A percentile compares a stretch with the other conserved stretches of the same genome.
Evolutionary conservation across 2,113 vertebrate species (phyloP).

Genomic region (Microtus montanus): DNA sequence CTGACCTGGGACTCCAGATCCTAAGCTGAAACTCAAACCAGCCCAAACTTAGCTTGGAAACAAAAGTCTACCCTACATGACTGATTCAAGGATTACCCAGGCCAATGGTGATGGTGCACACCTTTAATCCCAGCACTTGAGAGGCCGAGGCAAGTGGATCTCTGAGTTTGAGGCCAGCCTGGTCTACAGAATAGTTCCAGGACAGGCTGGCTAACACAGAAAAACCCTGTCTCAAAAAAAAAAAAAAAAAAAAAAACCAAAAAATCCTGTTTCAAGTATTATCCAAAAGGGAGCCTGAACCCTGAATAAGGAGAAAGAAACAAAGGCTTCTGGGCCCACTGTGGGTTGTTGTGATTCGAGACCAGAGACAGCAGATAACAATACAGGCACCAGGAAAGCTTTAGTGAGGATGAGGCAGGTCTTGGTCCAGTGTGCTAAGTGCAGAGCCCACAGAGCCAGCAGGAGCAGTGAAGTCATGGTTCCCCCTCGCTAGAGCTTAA

Average conservation of each 20-base stretch:
- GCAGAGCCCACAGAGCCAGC: background rate
- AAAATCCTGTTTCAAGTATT: background rate
- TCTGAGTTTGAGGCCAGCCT: background rate
- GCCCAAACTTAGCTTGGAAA: background rate
- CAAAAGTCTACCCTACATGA: background rate
- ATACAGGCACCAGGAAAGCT: slow-evolving; percentile 34
- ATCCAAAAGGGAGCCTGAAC: background rate
- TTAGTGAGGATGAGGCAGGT: slow-evolving; percentile 52
- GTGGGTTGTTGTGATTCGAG: background rate
- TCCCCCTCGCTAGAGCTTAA: background rate
- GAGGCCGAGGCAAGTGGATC: background rate
- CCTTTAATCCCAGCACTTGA: background rate
- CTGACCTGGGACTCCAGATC: background rate
- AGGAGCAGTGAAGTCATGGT: background rate
- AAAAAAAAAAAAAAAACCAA: no score
- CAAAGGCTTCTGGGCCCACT: background rate
- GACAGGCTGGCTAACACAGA: background rate
- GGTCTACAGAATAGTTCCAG: background rate
- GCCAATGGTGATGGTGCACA: background rate
- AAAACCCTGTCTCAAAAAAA: background rate
- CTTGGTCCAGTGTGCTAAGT: background rate
- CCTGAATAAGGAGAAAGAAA: background rate
- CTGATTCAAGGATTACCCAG: background rate
- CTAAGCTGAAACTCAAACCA: background rate
- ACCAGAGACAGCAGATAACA: background rate